Base-by-base conservation (phyloP, 2,113 vertebrate species). In the Amia ocellicauda region DNA sequence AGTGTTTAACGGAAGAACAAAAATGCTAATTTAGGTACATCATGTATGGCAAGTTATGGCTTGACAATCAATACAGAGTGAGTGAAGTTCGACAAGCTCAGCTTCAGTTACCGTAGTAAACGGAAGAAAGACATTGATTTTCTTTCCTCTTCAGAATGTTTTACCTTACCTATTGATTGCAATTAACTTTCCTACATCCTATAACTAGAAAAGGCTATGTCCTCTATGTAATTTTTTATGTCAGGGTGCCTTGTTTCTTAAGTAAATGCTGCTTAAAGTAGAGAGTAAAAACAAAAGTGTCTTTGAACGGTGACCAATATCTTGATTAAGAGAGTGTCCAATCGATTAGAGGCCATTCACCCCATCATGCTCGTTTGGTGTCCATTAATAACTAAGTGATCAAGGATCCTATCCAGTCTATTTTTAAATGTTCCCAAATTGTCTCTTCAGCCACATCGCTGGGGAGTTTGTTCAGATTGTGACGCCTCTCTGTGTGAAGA, bases 21-120 rank as follows among this genome's bases (percentile, higher is more conserved):
- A 83, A 76, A 76, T 84, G 77, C 77, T 78, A 72, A 74, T 79
- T 80, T 74, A 79, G 69, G 81, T 74, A 83, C 71, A 79, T 14
- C 51, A 1, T n/a, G 43, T 11, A 78, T 82, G 74, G 82, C 79
- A 79, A 83, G 81, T 85, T 67, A 83, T 75, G 62, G 73, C 59
- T 62, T 54, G 51, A 31, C 63, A 67, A 85, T 87, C 80, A 74
- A 87, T 84, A 51, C 66, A 74, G 79, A 69, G 75, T 71, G 74
- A 76, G 56, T 73, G 70, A 75, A 83, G 79, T 68, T 70, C 74
- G 71, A 74, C 78, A 64, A 60, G 71, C 77, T 76, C 70, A 73
- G 65, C 68, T 72, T 68, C 52, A 64, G 58, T 77, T 77, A 68
- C 68, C 60, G 63, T 71, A 79, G 60, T 66, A 62, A 74, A 68